These are phyloP conservation scores for Neolamprologus toae DNA, from an alignment of 2,113 vertebrate species.

Conservation along the genomic window DNA sequence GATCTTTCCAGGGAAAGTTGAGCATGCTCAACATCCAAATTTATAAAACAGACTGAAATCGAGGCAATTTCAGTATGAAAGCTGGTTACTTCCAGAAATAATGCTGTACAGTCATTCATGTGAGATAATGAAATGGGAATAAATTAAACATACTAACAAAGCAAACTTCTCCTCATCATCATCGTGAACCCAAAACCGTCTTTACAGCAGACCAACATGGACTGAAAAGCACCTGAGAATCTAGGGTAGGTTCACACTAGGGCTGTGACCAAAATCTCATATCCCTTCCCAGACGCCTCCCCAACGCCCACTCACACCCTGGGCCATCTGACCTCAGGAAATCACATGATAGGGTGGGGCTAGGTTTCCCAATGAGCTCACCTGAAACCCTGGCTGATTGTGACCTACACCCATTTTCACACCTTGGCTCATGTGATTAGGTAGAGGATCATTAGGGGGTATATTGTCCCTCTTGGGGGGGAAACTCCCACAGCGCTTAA, in stretches of 20 bases:
- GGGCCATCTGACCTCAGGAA: background rate
- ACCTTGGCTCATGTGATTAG: no score
- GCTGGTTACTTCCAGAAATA: background rate
- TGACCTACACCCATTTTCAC: background rate
- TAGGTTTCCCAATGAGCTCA: fast-evolving
- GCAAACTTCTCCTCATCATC: background rate
- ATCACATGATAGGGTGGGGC: background rate
- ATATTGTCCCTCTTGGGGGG: no score
- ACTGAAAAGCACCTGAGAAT: background rate
- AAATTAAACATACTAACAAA: background rate
- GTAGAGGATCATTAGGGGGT: no score
- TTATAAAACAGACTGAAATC: background rate
- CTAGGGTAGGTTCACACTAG: fast-evolving
- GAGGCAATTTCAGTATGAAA: background rate
- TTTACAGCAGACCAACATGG: background rate
- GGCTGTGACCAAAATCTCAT: background rate
- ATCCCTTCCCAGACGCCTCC: fast-evolving
- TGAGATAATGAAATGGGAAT: background rate
- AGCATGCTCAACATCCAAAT: background rate
- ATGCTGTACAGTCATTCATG: background rate
- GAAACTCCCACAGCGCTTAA: no score
- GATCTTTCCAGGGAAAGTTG: background rate
- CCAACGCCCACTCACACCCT: fast-evolving
- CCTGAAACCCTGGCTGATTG: background rate
- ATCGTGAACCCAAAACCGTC: fast-evolving